Evolutionary conservation across 2,888 invertebrate species (phyloP).

Genomic region (Brenthis hecate): DNA sequence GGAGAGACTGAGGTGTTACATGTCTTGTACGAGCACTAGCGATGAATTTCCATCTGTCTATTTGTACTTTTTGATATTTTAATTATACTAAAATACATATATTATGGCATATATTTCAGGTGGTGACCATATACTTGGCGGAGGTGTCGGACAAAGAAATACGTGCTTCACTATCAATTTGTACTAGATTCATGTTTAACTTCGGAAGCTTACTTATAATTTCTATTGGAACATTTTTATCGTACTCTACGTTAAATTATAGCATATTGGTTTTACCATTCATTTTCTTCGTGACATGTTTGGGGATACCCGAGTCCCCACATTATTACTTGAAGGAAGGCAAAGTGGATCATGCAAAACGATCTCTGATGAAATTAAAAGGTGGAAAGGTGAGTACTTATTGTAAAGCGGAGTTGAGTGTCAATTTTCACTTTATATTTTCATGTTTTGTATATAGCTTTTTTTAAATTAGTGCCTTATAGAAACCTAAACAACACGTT

Average conservation of each 20-base stretch:
- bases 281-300: conserved; percentile 70
- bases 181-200: conserved; percentile 59
- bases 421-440: too few species aligned
- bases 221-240: conserved; percentile 63
- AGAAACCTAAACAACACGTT: too few species aligned
- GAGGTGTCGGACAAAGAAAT: conserved; percentile 74
- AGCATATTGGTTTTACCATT: conserved; percentile 68
- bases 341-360: conserved; percentile 66
- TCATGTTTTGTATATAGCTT: too few species aligned
- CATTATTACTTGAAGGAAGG: conserved; percentile 80
- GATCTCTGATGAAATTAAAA: conserved; percentile 61
- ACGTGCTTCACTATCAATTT: conserved; percentile 59
- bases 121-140: conserved; percentile 64
- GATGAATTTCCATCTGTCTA: too few species aligned
- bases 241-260: conserved; percentile 65
- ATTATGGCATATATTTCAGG: conserved; percentile 52
- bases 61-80: background rate
- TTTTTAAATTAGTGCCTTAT: too few species aligned
- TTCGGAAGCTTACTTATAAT: conserved; percentile 68
- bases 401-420: background rate
- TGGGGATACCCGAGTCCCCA: conserved; percentile 83
- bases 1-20: too few species aligned
- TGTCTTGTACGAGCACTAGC: too few species aligned
- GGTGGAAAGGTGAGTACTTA: conserved; percentile 52
- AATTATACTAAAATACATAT: background rate